Percentiles rank a stretch among this genome's conserved stretches.
These are phyloP conservation scores for Anseranas semipalmata DNA, from an alignment of 2,113 vertebrate genomes.

Conservation along the genomic window DNA sequence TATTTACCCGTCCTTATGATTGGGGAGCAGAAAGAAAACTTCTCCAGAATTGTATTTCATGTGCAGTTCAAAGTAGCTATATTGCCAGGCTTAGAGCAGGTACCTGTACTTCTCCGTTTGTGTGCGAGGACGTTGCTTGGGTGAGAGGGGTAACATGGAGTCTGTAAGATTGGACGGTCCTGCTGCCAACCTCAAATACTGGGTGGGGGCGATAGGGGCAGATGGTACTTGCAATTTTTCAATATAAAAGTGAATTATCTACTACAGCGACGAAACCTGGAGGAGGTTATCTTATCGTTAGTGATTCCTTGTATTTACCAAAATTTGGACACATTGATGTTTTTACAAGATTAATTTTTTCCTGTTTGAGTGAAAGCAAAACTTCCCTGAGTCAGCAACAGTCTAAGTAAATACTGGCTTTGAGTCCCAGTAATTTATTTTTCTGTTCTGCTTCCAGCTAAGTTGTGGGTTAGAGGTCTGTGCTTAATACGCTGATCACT, in stretches of 20 bases:
- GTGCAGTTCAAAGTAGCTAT: background rate
- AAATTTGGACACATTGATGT: background rate
- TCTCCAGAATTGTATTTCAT: background rate
- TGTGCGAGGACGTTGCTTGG: rapidly evolving
- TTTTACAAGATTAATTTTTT: background rate
- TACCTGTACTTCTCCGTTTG: rapidly evolving
- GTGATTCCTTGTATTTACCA: background rate
- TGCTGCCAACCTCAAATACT: background rate
- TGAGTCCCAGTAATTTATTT: background rate
- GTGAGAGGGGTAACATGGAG: background rate
- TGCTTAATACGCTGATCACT: background rate
- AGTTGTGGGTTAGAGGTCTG: background rate
- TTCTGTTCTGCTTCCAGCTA: background rate
- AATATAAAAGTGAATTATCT: background rate
- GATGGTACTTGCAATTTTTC: background rate
- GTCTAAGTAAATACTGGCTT: background rate
- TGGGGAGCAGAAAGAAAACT: background rate
- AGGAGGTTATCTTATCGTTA: background rate
- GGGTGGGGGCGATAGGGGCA: background rate
- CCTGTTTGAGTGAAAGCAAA: background rate
- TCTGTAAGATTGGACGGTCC: background rate
- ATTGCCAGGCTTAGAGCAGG: background rate
- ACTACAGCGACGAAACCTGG: background rate
- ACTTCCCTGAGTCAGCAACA: background rate
- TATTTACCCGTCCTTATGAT: background rate